Conservation (phyloP, 2,888 invertebrate genomes). For the Volucella inflata region DNA sequence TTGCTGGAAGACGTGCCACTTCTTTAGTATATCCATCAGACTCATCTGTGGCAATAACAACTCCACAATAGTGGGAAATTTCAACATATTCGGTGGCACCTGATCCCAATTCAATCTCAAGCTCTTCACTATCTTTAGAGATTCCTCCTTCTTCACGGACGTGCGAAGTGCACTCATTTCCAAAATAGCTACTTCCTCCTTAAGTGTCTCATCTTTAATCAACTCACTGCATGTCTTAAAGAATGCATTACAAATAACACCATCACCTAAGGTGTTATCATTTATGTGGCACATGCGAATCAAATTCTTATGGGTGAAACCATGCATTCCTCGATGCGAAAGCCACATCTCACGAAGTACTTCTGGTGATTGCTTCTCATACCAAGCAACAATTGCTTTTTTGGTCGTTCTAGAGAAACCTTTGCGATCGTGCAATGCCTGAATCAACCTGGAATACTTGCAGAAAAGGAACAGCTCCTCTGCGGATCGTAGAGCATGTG, state of each 20-base stretch:
- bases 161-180: conserved; percentile 79
- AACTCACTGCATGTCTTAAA: conserved; percentile 77
- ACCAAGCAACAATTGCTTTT: conserved; percentile 81
- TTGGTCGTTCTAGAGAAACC: conserved; percentile 79
- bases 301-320: conserved; percentile 78
- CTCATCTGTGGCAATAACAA: conserved; percentile 78
- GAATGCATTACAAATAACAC: conserved; percentile 63
- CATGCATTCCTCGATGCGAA: conserved; percentile 76
- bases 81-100: conserved; percentile 79
- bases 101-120: conserved; percentile 78
- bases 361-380: conserved; percentile 77
- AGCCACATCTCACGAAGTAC: conserved; percentile 79
- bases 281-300: conserved; percentile 79
- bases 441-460: conserved; percentile 78
- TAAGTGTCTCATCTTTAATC: conserved; percentile 54
- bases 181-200: conserved; percentile 55
- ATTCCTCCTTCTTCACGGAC: conserved; percentile 72
- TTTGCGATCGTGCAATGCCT: conserved; percentile 76
- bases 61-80: conserved; percentile 76
- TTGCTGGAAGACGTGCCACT: conserved; percentile 77
- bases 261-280: conserved; percentile 75
- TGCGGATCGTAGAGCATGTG: conserved; percentile 76
- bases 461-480: conserved; percentile 80
- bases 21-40: conserved; percentile 78
- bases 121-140: conserved; percentile 77